Conservation (phyloP, 2,797 vertebrate genomes). For the Muraenolepis orangiensis region DNA sequence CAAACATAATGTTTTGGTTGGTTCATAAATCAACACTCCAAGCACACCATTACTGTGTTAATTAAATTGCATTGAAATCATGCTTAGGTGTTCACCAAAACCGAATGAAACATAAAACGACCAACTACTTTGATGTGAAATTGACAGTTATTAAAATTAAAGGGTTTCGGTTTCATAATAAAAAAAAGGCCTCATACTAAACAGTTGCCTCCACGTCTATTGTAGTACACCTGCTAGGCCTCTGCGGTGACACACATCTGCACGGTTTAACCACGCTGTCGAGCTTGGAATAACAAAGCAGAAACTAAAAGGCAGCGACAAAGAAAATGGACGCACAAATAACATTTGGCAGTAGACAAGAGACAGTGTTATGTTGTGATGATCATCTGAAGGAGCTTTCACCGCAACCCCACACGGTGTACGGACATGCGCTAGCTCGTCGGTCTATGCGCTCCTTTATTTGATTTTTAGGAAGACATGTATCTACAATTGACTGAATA, state of each 20-base stretch:
- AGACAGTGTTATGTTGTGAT: not conserved
- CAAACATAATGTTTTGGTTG: too few species aligned
- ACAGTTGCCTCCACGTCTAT: not conserved
- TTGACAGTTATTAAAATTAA: not conserved
- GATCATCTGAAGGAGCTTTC: not conserved
- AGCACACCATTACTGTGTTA: too few species aligned
- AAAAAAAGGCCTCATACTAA: not conserved
- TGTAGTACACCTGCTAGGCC: not conserved
- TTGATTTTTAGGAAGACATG: not conserved
- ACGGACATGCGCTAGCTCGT: not conserved
- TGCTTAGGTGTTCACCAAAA: not conserved
- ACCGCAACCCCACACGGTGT: not conserved
- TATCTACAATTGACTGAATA: not conserved
- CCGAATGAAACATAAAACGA: not conserved
- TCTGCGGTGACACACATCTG: not conserved
- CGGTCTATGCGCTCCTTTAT: not conserved
- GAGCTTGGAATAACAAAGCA: not conserved
- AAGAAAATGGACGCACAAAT: not conserved
- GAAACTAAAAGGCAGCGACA: not conserved
- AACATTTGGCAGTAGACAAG: not conserved
- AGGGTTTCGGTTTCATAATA: not conserved
- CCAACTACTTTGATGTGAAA: too few species aligned
- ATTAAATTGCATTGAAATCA: not conserved
- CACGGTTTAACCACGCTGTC: not conserved
- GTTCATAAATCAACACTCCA: too few species aligned